These are phyloP conservation scores for Calephelis perditalis DNA, from an alignment of 2,888 invertebrate genomes.

Conservation along the genomic window DNA sequence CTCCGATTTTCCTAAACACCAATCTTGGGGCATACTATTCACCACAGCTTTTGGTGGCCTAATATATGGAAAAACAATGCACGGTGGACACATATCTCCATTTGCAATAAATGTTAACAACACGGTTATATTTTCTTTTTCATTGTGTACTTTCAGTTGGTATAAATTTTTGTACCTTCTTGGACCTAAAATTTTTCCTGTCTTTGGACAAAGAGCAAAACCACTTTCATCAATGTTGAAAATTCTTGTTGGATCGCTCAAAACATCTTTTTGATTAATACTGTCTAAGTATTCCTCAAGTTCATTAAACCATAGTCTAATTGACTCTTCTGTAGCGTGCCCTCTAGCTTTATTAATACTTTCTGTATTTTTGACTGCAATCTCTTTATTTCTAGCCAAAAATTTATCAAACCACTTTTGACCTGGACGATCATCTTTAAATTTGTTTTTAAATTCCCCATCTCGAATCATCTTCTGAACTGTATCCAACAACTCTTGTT, in stretches of 20 bases:
- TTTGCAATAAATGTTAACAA: too few relatives aligned
- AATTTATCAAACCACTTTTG: too few relatives aligned
- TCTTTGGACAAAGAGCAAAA: conserved; percentile 34
- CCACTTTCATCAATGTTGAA: conserved; percentile 36
- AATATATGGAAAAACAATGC: conserved; percentile 25
- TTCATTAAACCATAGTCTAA: conserved; percentile 38
- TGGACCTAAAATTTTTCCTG: conserved; percentile 36
- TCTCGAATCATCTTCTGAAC: too few relatives aligned
- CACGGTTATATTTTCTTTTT: too few relatives aligned
- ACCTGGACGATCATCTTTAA: too few relatives aligned
- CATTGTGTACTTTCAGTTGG: too few relatives aligned
- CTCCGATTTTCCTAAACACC: too few relatives aligned
- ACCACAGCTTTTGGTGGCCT: not conserved
- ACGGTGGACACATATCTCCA: conserved; percentile 18
- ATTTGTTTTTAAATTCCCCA: too few relatives aligned
- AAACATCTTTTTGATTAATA: conserved; percentile 31
- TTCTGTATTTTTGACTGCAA: conserved; percentile 34
- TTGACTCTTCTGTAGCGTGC: conserved; percentile 34
- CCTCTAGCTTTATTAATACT: conserved; percentile 36
- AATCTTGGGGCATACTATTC: too few relatives aligned
- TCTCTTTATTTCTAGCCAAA: conserved; percentile 21
- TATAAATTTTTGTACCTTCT: conserved; percentile 34
- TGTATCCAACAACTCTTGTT: too few relatives aligned
- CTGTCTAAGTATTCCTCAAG: conserved; percentile 32
- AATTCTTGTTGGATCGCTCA: conserved; percentile 32